These are phyloP conservation scores for Periphyllus acericola DNA, from an alignment of 2,888 invertebrate species.

Conservation along the genomic window DNA sequence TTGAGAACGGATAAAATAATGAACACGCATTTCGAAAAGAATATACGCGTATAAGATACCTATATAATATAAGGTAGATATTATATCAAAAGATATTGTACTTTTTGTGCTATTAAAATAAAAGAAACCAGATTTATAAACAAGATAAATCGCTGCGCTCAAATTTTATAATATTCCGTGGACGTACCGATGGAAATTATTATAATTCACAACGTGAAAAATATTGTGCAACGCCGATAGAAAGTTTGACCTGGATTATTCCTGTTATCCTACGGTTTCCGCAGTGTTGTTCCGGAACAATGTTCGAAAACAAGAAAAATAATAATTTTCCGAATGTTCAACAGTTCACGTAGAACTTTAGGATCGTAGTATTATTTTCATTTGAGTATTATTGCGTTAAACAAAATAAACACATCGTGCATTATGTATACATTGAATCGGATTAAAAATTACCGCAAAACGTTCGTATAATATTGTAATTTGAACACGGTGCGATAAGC, in stretches of 20 bases:
- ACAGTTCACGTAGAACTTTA: background rate
- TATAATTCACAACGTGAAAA: background rate
- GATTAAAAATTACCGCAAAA: background rate
- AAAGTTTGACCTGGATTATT: background rate
- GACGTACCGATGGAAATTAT: background rate
- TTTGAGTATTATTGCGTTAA: background rate
- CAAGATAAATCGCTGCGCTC: constrained; percentile 25
- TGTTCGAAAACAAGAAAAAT: background rate
- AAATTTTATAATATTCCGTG: background rate
- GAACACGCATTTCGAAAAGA: constrained; percentile 23
- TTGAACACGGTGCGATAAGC: too few relatives aligned
- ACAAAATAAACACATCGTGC: background rate
- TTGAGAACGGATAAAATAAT: constrained; percentile 27
- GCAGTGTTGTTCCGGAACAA: background rate
- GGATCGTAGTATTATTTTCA: background rate
- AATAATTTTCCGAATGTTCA: constrained; percentile 1
- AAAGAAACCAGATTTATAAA: constrained; percentile 18
- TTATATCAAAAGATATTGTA: constrained; percentile 18
- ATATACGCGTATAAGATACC: background rate
- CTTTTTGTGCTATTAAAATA: constrained; percentile 19
- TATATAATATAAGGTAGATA: background rate
- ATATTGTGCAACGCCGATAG: background rate
- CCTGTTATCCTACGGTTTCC: background rate
- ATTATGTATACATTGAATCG: background rate
- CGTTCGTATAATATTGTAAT: background rate